phyloP scores from a whole-genome alignment of 1,140 invertebrate species.

The Ooceraea biroi region DNA sequence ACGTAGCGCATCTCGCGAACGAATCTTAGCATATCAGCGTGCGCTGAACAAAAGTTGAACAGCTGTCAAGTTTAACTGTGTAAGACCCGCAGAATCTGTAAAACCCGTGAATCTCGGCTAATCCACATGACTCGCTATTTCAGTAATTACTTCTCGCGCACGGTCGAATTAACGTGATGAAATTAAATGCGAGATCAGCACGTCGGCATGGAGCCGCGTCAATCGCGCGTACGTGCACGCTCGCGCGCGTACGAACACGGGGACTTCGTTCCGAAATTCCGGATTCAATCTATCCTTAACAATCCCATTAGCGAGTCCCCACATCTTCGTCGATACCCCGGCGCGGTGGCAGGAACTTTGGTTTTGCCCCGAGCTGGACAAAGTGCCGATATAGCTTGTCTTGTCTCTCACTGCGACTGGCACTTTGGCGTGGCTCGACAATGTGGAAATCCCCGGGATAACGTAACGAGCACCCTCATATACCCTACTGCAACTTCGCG shows the following conservation, averaged over 20 bases:
- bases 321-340: constrained; percentile 25
- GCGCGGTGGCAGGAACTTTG: constrained; percentile 33
- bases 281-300: constrained; percentile 58
- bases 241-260: not conserved
- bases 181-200: constrained; percentile 11
- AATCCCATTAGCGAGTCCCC: constrained; percentile 54
- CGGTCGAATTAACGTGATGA: not conserved
- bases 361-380: constrained; percentile 49
- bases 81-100: no score
- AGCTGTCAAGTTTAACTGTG: not conserved
- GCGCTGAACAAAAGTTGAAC: not conserved
- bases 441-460: constrained; percentile 34
- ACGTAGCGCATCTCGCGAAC: no score
- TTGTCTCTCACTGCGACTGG: constrained; percentile 59
- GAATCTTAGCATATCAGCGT: no score
- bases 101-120: not conserved
- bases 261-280: constrained; percentile 34
- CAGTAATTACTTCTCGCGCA: not conserved
- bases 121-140: not conserved
- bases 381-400: constrained; percentile 61
- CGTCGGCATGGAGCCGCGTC: constrained; percentile 37
- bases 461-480: constrained; percentile 19
- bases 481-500: constrained; percentile 25
- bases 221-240: constrained; percentile 16
- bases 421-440: constrained; percentile 59